A percentile compares a stretch with the other conserved stretches of the same genome.
Conservation (phyloP, 2,797 vertebrate species). For the Leptodactylus fallax region DNA sequence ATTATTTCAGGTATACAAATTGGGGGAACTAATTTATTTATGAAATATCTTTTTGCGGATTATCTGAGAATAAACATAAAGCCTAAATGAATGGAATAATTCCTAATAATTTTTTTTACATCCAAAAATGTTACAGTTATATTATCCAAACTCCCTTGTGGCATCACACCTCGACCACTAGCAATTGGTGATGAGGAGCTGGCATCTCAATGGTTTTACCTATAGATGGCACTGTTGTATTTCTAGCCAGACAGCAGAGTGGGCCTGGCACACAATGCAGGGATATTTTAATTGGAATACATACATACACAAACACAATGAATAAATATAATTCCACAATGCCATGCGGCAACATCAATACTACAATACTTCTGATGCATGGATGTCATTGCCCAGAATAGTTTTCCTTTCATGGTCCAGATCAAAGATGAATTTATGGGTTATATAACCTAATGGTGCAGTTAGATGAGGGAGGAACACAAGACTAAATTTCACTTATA, state of each 20-base stretch:
- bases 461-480: conserved; percentile 39
- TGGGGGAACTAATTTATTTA: conserved; percentile 11
- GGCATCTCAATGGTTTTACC: neutral
- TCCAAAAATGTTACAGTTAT: conserved; percentile 26
- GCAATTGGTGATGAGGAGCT: neutral
- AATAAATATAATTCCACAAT: conserved; percentile 31
- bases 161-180: neutral
- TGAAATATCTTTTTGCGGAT: neutral
- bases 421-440: conserved; percentile 69
- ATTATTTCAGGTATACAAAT: neutral
- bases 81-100: neutral
- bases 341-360: conserved; percentile 13
- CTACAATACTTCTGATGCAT: conserved; percentile 58
- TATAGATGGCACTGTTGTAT: conserved; percentile 77
- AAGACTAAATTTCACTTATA: conserved; percentile 63
- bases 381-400: conserved; percentile 63
- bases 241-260: conserved; percentile 34
- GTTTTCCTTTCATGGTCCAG: conserved; percentile 63
- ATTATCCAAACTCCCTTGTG: neutral
- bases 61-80: conserved; percentile 9
- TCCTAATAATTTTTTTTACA: neutral
- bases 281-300: conserved; percentile 57
- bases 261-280: conserved; percentile 22
- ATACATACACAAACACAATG: conserved; percentile 41
- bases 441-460: conserved; percentile 63